Percentiles rank a stretch among this genome's conserved stretches.
Conservation (phyloP, 2,888 invertebrate species). For the Stenichneumon culpator region DNA sequence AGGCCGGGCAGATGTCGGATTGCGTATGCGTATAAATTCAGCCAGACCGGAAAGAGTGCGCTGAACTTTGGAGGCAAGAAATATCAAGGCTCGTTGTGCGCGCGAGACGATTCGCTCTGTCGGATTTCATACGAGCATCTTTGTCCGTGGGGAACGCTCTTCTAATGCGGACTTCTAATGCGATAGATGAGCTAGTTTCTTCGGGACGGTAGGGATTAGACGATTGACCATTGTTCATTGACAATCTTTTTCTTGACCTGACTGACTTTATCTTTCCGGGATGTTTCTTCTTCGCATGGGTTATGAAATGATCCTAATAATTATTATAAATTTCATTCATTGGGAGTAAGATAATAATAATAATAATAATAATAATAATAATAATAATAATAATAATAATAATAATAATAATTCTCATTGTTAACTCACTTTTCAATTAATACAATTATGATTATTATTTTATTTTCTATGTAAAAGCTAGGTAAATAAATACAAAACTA, state of each 20-base stretch:
- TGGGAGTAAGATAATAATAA: too few relatives aligned
- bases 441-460: too few relatives aligned
- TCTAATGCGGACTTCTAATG: slow-evolving; percentile 10
- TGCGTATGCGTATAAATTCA: slow-evolving; percentile 69
- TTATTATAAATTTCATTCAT: too few relatives aligned
- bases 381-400: too few relatives aligned
- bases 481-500: too few relatives aligned
- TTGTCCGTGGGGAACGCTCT: slow-evolving; percentile 67
- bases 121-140: neutral
- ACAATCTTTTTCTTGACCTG: slow-evolving; percentile 5
- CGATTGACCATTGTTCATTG: slow-evolving; percentile 79
- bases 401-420: too few relatives aligned
- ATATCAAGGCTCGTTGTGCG: slow-evolving; percentile 80
- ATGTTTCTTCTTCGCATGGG: neutral
- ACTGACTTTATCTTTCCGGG: neutral
- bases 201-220: slow-evolving; percentile 72
- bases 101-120: neutral
- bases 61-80: slow-evolving; percentile 83
- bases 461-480: too few relatives aligned
- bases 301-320: too few relatives aligned
- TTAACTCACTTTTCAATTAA: too few relatives aligned
- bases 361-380: too few relatives aligned
- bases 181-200: slow-evolving; percentile 84
- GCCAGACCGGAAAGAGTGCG: slow-evolving; percentile 79
- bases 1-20: slow-evolving; percentile 57